phyloP scores from a whole-genome alignment of 2,797 vertebrate genomes.

The Sarcoramphus papa region DNA sequence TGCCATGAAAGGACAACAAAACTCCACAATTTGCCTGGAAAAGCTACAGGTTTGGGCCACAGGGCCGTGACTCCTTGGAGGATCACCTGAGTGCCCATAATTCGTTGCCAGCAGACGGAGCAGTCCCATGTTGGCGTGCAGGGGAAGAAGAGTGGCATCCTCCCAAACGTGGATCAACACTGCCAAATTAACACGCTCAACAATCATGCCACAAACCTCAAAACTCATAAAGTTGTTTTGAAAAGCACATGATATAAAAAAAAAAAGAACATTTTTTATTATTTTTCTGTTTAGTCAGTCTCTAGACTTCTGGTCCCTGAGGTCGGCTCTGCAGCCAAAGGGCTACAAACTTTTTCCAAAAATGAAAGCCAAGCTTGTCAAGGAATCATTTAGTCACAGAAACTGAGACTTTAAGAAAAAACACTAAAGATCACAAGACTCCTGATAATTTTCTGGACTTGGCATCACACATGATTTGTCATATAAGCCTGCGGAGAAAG shows the following conservation, averaged over 20 bases:
- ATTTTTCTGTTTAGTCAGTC: constrained; percentile 20
- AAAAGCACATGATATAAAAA: background rate
- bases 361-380: background rate
- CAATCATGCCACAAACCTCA: background rate
- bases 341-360: background rate
- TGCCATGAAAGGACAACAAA: background rate
- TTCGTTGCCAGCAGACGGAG: background rate
- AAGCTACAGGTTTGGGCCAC: background rate
- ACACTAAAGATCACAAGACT: constrained; percentile 23
- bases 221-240: background rate
- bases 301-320: constrained; percentile 17
- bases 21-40: background rate
- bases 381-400: constrained; percentile 36
- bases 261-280: background rate
- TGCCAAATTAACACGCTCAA: background rate
- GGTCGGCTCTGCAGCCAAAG: background rate
- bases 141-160: background rate
- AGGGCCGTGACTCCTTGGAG: background rate
- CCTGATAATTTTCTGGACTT: constrained; percentile 12
- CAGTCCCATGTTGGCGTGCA: rapidly evolving
- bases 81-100: background rate
- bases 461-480: constrained; percentile 4
- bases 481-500: background rate
- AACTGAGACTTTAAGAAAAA: background rate
- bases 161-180: background rate